Evolutionary conservation across 2,113 vertebrate species (phyloP).

Genomic region (Paramormyrops kingsleyae): DNA sequence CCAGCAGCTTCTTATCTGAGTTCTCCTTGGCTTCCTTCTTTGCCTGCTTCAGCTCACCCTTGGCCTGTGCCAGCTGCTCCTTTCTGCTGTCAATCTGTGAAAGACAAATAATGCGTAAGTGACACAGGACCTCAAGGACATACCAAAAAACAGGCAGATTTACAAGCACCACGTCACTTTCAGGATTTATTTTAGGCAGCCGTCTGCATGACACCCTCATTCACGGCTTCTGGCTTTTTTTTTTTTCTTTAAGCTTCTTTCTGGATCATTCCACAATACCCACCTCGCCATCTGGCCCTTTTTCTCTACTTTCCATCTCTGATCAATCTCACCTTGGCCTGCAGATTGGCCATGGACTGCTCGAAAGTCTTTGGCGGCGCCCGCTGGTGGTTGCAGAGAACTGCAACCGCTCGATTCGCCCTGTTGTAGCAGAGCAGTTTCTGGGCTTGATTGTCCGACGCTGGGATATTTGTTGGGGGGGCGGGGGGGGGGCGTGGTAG

Average conservation of each 20-base stretch:
- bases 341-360: conserved; percentile 69
- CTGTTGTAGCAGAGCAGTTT: conserved; percentile 69
- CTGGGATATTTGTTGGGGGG: conserved; percentile 31
- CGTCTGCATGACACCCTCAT: neutral
- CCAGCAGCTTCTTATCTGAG: conserved; percentile 41
- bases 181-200: neutral
- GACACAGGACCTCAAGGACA: neutral
- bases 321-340: conserved; percentile 52
- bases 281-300: neutral
- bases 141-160: neutral
- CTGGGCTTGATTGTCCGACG: conserved; percentile 48
- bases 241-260: neutral
- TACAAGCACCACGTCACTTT: neutral
- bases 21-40: conserved; percentile 52
- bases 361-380: conserved; percentile 69
- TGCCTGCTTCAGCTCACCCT: conserved; percentile 52
- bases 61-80: conserved; percentile 50
- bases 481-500: neutral
- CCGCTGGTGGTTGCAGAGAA: conserved; percentile 72
- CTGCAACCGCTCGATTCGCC: conserved; percentile 65
- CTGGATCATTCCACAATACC: neutral
- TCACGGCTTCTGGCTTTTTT: neutral
- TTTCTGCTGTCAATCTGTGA: conserved; percentile 51
- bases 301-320: neutral
- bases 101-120: neutral